phyloP scores from a whole-genome alignment of 2,888 invertebrate genomes.

The Tetragonula carbonaria region DNA sequence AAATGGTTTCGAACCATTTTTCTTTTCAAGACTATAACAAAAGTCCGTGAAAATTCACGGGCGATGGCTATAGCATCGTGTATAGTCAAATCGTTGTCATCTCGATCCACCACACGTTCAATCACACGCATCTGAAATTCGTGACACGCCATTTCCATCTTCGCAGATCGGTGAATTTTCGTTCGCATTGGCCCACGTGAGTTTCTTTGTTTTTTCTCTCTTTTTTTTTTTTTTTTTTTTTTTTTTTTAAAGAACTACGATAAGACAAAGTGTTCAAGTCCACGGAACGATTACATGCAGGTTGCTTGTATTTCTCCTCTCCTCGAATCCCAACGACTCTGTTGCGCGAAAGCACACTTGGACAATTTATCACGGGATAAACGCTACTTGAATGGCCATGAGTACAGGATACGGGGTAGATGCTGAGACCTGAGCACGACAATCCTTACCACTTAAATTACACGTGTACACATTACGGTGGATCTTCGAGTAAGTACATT shows the following conservation, averaged over 20 bases:
- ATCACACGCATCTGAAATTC: too few species aligned
- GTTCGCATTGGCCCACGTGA: neutral
- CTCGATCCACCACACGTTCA: too few species aligned
- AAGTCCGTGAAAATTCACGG: too few species aligned
- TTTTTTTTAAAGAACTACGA: slow-evolving; percentile 27
- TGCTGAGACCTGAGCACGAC: slow-evolving; percentile 60
- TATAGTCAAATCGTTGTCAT: too few species aligned
- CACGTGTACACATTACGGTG: slow-evolving; percentile 40
- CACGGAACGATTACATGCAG: slow-evolving; percentile 68
- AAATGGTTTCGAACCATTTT: too few species aligned
- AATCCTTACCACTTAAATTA: slow-evolving; percentile 75
- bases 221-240: too few species aligned
- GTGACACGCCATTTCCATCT: too few species aligned
- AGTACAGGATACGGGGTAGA: slow-evolving; percentile 70
- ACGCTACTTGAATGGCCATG: slow-evolving; percentile 73
- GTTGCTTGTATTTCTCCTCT: slow-evolving; percentile 73
- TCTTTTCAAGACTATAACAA: too few species aligned
- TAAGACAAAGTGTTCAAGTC: slow-evolving; percentile 71
- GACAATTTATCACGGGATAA: slow-evolving; percentile 64
- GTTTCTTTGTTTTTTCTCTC: neutral
- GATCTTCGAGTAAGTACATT: slow-evolving; percentile 59
- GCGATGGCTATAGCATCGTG: too few species aligned
- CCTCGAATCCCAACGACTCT: slow-evolving; percentile 66
- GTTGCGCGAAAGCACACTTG: slow-evolving; percentile 74
- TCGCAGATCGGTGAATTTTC: too few species aligned